phyloP scores from a whole-genome alignment of 1,140 invertebrate genomes.

The Diplogasteroides magnus region DNA sequence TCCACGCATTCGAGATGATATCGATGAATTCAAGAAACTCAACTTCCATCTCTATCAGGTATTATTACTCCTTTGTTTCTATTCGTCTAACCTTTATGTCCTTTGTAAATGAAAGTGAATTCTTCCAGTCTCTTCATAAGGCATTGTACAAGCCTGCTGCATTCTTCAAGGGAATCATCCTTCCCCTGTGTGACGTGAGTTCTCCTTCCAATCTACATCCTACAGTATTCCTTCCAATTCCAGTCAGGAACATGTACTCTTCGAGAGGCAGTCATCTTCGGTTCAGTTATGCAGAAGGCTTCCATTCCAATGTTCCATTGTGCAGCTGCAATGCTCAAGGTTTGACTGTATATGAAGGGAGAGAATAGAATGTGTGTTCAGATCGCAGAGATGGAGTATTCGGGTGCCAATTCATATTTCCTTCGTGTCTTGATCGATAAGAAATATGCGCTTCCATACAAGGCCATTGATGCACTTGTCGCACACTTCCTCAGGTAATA shows the following conservation, averaged over 20 bases:
- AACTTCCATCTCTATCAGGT: constrained; percentile 90
- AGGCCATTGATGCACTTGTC: constrained; percentile 89
- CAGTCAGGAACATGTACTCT: constrained; percentile 85
- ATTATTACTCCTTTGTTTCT: too few species aligned
- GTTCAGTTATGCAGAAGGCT: constrained; percentile 80
- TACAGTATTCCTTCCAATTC: constrained; percentile 37
- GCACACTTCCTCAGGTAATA: constrained; percentile 81
- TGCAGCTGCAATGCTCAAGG: constrained; percentile 80
- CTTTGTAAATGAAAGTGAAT: too few species aligned
- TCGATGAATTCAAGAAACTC: constrained; percentile 85
- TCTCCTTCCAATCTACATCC: constrained; percentile 1
- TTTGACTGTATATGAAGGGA: constrained; percentile 12
- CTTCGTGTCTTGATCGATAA: constrained; percentile 90
- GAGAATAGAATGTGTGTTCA: constrained; percentile 38
- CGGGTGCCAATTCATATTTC: constrained; percentile 92
- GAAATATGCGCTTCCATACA: constrained; percentile 91
- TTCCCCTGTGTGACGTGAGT: constrained; percentile 77
- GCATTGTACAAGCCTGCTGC: constrained; percentile 90
- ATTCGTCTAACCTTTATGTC: too few species aligned
- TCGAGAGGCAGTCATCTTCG: constrained; percentile 87
- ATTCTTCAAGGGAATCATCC: constrained; percentile 95
- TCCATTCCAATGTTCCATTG: constrained; percentile 95
- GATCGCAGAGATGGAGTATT: constrained; percentile 96
- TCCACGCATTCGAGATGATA: constrained; percentile 86
- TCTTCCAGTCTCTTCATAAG: constrained; percentile 72